These are phyloP conservation scores for Euphonia xanthogaster DNA, from an alignment of 2,797 vertebrate species.

Conservation along the genomic window DNA sequence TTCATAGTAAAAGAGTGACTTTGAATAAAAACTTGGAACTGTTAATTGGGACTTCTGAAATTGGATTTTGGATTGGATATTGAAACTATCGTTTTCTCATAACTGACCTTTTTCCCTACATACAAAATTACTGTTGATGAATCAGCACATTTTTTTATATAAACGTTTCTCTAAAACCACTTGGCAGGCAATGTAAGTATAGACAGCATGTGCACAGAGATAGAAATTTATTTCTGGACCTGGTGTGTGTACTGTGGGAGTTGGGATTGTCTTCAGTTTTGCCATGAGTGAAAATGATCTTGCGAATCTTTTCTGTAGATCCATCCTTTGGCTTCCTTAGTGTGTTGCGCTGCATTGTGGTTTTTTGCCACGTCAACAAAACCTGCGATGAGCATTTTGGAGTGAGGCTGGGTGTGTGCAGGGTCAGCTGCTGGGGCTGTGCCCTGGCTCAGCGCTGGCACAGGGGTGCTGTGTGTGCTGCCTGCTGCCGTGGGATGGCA, in stretches of 20 bases:
- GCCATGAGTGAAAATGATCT: not conserved
- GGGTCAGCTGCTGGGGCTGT: rapidly evolving
- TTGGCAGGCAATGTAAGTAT: not conserved
- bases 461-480: not conserved
- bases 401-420: not conserved
- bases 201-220: not conserved
- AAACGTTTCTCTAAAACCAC: not conserved
- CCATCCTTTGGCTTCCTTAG: not conserved
- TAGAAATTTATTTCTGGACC: not conserved
- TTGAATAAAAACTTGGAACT: not conserved
- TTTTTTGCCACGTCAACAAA: not conserved
- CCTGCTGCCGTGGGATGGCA: rapidly evolving
- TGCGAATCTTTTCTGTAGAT: not conserved
- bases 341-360: rapidly evolving
- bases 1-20: not conserved
- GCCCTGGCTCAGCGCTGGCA: rapidly evolving
- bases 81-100: not conserved
- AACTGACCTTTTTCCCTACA: not conserved
- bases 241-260: not conserved
- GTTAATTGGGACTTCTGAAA: not conserved
- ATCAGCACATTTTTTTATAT: not conserved
- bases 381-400: not conserved
- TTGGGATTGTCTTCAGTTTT: not conserved
- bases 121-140: constrained; percentile 1
- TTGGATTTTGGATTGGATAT: not conserved